Evolutionary conservation across 2,113 vertebrate genomes (phyloP).

Genomic region (Leucopsar rothschildi): DNA sequence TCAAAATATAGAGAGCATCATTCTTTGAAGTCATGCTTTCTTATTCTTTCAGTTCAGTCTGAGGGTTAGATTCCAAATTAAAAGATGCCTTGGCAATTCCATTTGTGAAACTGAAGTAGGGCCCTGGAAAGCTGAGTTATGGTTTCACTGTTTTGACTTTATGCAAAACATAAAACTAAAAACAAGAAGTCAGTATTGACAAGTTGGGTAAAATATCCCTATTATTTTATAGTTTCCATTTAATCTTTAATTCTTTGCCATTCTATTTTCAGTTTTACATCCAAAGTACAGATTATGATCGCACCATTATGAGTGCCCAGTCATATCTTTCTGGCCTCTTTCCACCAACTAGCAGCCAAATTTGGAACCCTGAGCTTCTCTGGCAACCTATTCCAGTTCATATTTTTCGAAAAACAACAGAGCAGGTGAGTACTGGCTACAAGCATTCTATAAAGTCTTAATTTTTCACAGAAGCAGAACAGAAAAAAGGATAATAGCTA

Average conservation of each 20-base stretch:
- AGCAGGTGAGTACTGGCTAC: slow-evolving; percentile 71
- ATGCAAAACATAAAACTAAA: background rate
- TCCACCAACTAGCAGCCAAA: slow-evolving; percentile 71
- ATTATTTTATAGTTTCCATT: background rate
- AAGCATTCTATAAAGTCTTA: background rate
- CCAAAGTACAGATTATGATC: slow-evolving; percentile 87
- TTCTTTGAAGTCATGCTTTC: background rate
- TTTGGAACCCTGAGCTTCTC: slow-evolving; percentile 74
- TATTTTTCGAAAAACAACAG: slow-evolving; percentile 73
- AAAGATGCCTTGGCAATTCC: background rate
- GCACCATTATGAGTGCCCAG: slow-evolving; percentile 91
- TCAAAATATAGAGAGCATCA: background rate
- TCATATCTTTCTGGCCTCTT: slow-evolving; percentile 85
- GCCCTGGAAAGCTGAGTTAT: background rate
- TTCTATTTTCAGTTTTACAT: slow-evolving; percentile 78
- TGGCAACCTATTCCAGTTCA: slow-evolving; percentile 93
- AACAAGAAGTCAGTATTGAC: background rate
- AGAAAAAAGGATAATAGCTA: rapidly evolving
- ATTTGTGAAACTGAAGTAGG: background rate
- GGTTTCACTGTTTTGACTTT: background rate
- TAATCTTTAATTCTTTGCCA: background rate
- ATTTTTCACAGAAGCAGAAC: background rate
- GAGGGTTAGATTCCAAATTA: background rate
- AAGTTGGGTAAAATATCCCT: background rate
- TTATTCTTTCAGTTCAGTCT: background rate